Conservation (phyloP, 2,797 vertebrate genomes). For the Sebastes umbrosus region DNA sequence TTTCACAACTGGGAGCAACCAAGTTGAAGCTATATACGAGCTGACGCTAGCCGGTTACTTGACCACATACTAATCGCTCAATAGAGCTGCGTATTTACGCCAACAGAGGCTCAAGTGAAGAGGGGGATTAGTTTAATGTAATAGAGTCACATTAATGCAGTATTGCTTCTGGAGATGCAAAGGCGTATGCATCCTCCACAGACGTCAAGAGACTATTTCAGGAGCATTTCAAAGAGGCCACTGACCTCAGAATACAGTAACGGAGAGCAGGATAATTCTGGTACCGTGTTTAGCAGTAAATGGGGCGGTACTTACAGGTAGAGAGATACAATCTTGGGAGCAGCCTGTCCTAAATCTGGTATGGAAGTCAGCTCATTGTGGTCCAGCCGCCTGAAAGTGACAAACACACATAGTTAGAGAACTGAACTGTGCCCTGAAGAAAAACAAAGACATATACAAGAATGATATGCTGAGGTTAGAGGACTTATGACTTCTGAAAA, state of each 20-base stretch:
- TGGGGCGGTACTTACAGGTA: slow-evolving; percentile 88
- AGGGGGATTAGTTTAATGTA: background rate
- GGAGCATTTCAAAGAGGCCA: slow-evolving; percentile 57
- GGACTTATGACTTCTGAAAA: background rate
- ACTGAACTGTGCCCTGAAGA: background rate
- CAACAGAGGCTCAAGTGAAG: slow-evolving; percentile 13
- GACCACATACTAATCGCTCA: slow-evolving; percentile 26
- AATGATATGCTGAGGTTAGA: background rate
- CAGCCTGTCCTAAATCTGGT: slow-evolving; percentile 86
- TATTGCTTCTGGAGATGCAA: slow-evolving; percentile 19
- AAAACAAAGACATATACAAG: background rate
- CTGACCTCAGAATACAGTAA: slow-evolving; percentile 48
- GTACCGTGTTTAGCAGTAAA: slow-evolving; percentile 16
- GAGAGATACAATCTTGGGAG: slow-evolving; percentile 83
- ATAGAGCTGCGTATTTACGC: slow-evolving; percentile 15
- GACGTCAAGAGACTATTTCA: slow-evolving; percentile 51
- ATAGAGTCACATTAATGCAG: slow-evolving; percentile 16
- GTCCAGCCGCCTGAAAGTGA: slow-evolving; percentile 85
- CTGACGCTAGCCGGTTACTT: slow-evolving; percentile 38
- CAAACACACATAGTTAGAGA: slow-evolving; percentile 42
- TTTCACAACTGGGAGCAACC: slow-evolving; percentile 70
- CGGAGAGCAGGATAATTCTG: slow-evolving; percentile 34
- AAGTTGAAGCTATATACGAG: slow-evolving; percentile 46
- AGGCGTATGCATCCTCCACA: slow-evolving; percentile 28
- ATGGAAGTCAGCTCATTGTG: slow-evolving; percentile 92